These are phyloP conservation scores for Drosophila erecta DNA, from an alignment of 1,140 invertebrate species.

Conservation along the genomic window DNA sequence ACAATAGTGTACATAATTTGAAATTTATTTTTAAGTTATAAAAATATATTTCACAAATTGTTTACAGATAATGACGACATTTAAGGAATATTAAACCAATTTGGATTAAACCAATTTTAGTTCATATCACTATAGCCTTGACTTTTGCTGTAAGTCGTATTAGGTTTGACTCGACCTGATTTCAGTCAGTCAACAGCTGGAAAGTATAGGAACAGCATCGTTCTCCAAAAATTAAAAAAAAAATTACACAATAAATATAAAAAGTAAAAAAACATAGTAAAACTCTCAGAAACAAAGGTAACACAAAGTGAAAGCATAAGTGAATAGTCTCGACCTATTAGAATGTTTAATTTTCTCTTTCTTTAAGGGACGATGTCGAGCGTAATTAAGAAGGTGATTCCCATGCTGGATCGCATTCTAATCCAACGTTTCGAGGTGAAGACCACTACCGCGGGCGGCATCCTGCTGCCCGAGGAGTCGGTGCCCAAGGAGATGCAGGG, in stretches of 20 bases:
- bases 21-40: too few relatives aligned
- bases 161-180: not conserved
- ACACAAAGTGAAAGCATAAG: not conserved
- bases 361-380: slow-evolving; percentile 55
- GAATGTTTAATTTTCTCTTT: too few relatives aligned
- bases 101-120: not conserved
- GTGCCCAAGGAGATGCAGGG: slow-evolving; percentile 96
- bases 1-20: too few relatives aligned
- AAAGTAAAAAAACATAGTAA: not conserved
- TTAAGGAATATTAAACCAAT: too few relatives aligned
- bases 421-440: slow-evolving; percentile 96
- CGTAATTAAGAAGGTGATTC: slow-evolving; percentile 92
- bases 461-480: slow-evolving; percentile 98
- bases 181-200: slow-evolving; percentile 8
- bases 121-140: slow-evolving; percentile 7
- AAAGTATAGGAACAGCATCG: slow-evolving; percentile 5
- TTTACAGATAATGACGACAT: too few relatives aligned
- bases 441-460: slow-evolving; percentile 97
- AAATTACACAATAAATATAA: not conserved
- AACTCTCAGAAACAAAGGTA: not conserved
- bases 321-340: not conserved
- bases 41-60: too few relatives aligned
- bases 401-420: slow-evolving; percentile 97
- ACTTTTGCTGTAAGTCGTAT: not conserved
- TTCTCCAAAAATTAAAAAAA: not conserved